These are phyloP conservation scores for Meteorus cinctellus DNA, from an alignment of 2,888 invertebrate genomes.

Conservation along the genomic window DNA sequence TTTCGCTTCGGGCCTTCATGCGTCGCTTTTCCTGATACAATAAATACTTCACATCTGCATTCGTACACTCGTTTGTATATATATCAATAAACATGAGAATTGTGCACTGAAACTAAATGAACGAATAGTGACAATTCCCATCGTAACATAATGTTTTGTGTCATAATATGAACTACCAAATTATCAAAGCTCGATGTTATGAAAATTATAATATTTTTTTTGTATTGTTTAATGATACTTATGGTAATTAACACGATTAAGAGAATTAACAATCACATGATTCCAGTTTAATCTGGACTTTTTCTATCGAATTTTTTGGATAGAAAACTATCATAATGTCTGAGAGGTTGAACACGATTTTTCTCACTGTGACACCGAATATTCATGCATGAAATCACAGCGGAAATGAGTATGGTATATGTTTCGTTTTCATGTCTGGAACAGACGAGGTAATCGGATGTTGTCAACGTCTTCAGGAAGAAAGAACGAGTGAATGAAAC, in stretches of 20 bases:
- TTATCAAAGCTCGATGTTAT: constrained; percentile 11
- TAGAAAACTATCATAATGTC: too few relatives aligned
- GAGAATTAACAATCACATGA: too few relatives aligned
- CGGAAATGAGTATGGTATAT: constrained; percentile 48
- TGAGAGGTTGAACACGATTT: too few relatives aligned
- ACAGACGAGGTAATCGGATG: constrained; percentile 41
- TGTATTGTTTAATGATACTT: not conserved
- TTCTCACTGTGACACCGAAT: constrained; percentile 54
- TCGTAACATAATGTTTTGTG: constrained; percentile 15
- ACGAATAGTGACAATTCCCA: constrained; percentile 48
- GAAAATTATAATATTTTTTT: not conserved
- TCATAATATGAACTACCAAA: not conserved
- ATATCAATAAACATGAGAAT: constrained; percentile 35
- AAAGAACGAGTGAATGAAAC: not conserved
- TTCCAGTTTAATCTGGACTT: too few relatives aligned
- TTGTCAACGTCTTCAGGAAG: constrained; percentile 1
- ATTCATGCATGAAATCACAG: constrained; percentile 59
- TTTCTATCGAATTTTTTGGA: too few relatives aligned
- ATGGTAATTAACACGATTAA: too few relatives aligned
- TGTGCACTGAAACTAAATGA: constrained; percentile 49
- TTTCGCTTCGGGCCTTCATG: not conserved
- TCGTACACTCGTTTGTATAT: constrained; percentile 34
- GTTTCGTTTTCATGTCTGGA: constrained; percentile 50
- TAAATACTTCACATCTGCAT: constrained; percentile 39
- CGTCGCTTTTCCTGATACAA: constrained; percentile 14